Conservation (phyloP, 1,140 invertebrate genomes). For the Drosophila ercepeae region DNA sequence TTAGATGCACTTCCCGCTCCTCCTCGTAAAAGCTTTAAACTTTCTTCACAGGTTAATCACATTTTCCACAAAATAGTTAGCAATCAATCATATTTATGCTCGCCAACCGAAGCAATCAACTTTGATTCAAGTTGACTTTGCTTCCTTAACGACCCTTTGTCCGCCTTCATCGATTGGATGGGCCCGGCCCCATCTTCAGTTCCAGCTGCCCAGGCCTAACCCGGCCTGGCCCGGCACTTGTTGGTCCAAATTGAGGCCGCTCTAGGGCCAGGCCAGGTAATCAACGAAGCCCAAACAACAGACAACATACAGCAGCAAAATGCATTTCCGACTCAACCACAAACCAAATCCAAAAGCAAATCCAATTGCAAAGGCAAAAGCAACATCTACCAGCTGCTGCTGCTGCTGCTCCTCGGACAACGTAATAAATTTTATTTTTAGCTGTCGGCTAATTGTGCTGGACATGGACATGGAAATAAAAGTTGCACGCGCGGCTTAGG, state of each 20-base stretch:
- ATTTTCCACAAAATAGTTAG: slow-evolving; percentile 2
- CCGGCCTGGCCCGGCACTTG: slow-evolving; percentile 37
- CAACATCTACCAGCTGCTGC: slow-evolving; percentile 1
- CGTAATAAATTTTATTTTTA: slow-evolving; percentile 75
- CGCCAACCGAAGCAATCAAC: slow-evolving; percentile 13
- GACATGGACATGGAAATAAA: slow-evolving; percentile 49
- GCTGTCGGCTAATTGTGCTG: slow-evolving; percentile 63
- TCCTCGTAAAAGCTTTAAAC: neutral
- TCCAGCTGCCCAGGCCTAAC: slow-evolving; percentile 10
- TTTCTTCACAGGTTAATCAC: neutral
- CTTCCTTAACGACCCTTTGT: slow-evolving; percentile 25
- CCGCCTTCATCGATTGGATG: slow-evolving; percentile 11
- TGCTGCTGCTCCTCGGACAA: slow-evolving; percentile 48
- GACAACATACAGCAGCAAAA: slow-evolving; percentile 4
- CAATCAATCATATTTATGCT: slow-evolving; percentile 40
- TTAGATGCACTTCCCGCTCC: neutral
- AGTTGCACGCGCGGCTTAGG: slow-evolving; percentile 43
- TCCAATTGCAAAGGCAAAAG: neutral
- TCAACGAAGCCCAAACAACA: slow-evolving; percentile 6
- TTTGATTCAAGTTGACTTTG: slow-evolving; percentile 24
- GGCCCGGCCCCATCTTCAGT: slow-evolving; percentile 12
- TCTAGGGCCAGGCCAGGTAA: slow-evolving; percentile 27
- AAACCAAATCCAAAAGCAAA: slow-evolving; percentile 2
- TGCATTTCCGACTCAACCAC: slow-evolving; percentile 31
- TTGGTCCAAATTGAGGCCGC: slow-evolving; percentile 21